Evolutionary conservation across 1,140 invertebrate genomes (phyloP), one percentile per base, ranked within the genome.

Genomic region (Teleopsis dalmanni): DNA sequence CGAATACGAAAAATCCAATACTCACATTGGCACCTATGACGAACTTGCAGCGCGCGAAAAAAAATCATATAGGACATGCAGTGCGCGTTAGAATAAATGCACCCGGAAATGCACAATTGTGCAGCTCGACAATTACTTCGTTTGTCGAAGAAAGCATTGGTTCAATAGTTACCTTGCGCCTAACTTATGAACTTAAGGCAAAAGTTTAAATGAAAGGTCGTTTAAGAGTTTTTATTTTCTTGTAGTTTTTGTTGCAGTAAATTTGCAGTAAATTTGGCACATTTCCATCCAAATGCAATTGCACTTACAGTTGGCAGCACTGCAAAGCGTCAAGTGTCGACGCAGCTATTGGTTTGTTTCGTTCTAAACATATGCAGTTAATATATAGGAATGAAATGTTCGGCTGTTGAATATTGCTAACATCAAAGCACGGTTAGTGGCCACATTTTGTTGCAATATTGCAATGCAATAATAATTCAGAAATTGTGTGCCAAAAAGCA

Each of bases 71-170:
- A n/a, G n/a, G n/a, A n/a, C n/a, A n/a, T n/a, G n/a, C 19, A 25
- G 26, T 22, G 34, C 44, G 44, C 34, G 44, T 47, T 34, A 47
- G 44, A 59, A 54, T 58, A 65, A 65, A 66, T 64, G 63, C 65
- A 52, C 56, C 63, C 63, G 64, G 63, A 66, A 66, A 59, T 66
- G 64, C 63, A 66, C 64, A 66, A 66, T 66, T 66, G 64, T 66
- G 64, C 63, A 66, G 57, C 60, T 61, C 56, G 54, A 52, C 64
- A 66, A 66, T 66, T 66, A 66, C n/a, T n/a, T n/a, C n/a, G n/a
- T n/a, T n/a, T n/a, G n/a, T n/a, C n/a, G n/a, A n/a, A n/a, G n/a
- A n/a, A n/a, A n/a, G n/a, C n/a, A n/a, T n/a, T n/a, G n/a, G n/a
- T n/a, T n/a, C n/a, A n/a, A n/a, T n/a, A n/a, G n/a, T n/a, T n/a